These are phyloP conservation scores for Bombus breviceps DNA, from an alignment of 1,140 invertebrate genomes.

Conservation along the genomic window DNA sequence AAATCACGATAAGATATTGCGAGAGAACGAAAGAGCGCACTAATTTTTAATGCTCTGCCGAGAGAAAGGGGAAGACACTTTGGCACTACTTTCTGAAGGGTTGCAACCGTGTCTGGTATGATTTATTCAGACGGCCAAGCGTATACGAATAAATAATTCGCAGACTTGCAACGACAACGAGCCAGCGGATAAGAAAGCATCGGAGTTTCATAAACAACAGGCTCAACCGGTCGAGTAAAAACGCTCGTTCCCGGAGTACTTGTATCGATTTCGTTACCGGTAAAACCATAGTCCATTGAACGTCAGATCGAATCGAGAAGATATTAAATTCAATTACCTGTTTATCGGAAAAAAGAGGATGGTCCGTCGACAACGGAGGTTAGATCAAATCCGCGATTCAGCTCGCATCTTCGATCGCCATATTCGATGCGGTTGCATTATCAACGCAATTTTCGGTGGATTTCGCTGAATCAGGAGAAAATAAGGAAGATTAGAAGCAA, in stretches of 20 bases:
- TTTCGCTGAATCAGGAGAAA: constrained; percentile 26
- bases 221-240: constrained; percentile 23
- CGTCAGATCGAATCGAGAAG: constrained; percentile 4
- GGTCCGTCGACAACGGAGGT: neutral
- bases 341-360: constrained; percentile 39
- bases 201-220: constrained; percentile 61
- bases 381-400: constrained; percentile 13
- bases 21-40: constrained; percentile 20
- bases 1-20: constrained; percentile 26
- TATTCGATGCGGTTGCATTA: constrained; percentile 17
- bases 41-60: constrained; percentile 61
- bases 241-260: constrained; percentile 8
- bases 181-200: constrained; percentile 40
- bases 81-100: constrained; percentile 9
- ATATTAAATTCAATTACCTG: constrained; percentile 63
- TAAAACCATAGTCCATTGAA: constrained; percentile 40
- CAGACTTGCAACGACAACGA: neutral
- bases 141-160: constrained; percentile 61
- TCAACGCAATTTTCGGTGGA: constrained; percentile 39
- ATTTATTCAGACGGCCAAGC: constrained; percentile 59
- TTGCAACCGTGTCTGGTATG: constrained; percentile 46
- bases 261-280: constrained; percentile 8
- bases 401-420: constrained; percentile 3
- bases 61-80: constrained; percentile 27
- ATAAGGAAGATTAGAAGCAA: neutral